Evolutionary conservation across 2,113 vertebrate genomes (phyloP).

Genomic region (Cebus imitator): DNA sequence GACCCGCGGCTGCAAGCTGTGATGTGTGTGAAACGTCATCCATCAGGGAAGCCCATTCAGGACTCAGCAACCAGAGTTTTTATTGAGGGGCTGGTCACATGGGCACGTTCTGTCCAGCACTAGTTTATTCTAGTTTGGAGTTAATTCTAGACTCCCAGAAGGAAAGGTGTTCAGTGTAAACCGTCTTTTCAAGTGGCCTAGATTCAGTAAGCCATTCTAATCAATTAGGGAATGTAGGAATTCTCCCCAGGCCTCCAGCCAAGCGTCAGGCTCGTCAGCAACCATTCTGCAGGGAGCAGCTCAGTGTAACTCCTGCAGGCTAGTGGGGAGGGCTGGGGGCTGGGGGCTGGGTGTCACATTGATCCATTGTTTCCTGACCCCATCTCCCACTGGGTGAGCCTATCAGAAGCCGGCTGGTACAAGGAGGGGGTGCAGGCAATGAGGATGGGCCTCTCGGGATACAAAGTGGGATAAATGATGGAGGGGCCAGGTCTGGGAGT

Average conservation of each 20-base stretch:
- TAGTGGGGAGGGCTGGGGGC: not conserved
- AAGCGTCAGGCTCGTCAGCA: not conserved
- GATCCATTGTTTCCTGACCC: not conserved
- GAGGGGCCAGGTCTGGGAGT: not conserved
- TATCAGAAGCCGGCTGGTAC: not conserved
- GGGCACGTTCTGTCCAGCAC: not conserved
- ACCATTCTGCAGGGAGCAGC: not conserved
- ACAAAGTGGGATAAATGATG: fast-evolving
- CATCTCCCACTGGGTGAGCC: not conserved
- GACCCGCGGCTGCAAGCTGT: not conserved
- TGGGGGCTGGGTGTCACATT: too few species aligned
- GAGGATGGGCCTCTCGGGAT: not conserved
- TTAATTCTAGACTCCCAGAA: not conserved
- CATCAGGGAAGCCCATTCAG: not conserved
- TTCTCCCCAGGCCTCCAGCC: not conserved
- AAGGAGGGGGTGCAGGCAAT: not conserved
- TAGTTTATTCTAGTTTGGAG: too few species aligned
- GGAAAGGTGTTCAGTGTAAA: not conserved
- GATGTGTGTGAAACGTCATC: not conserved
- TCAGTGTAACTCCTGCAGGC: not conserved
- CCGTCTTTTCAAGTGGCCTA: not conserved
- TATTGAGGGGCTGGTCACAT: not conserved
- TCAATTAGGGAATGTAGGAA: not conserved
- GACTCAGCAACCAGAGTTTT: not conserved
- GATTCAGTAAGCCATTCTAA: fast-evolving